Base-by-base conservation (phyloP, 2,113 vertebrate genomes). In the Scalopus aquaticus region DNA sequence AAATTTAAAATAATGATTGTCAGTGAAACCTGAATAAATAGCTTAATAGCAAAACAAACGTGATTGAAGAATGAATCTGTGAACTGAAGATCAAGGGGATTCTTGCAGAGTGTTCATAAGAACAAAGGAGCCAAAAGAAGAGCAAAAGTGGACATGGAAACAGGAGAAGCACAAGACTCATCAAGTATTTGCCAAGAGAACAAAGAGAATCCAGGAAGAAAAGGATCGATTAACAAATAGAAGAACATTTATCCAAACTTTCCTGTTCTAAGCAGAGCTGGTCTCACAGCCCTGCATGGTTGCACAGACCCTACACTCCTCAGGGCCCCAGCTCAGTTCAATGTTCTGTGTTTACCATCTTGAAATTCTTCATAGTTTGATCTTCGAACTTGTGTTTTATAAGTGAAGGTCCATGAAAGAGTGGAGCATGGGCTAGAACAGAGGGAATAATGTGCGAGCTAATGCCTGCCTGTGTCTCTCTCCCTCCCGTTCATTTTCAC, bases 351-450 rank as follows among this genome's bases (percentile, higher is more conserved):
- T 30, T 24, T 30, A 60, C 30, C 44, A 24, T 26, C 44, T 64
- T 56, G 70, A 76, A 87, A 49, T 28, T 9, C 32, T 56, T 35
- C 46, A 8, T 67, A 9, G 35, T 22, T 62, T 37, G 42, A 32
- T 58, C 81, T 80, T 51, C 8, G 46, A 58, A 19, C 19, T 37
- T 72, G 19, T 26, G 42, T 44, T 91, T 62, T 76, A 60, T 54
- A 37, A 42, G 24, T 16, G 62, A 73, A 65, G 26, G 42, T 39
- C 4, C 4, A 30, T 1, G 13, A 20, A 15, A 13, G 17, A 28
- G 1, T 1, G 13, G 42, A 2, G 9, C 0, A 0, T 9, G 22
- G 1, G 1, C 4, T 3, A 4, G 70, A 16, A 22, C 42, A 42
- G 86, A 85, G 30, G 17, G 15, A 51, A 56, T 6, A 3, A 15